These are phyloP conservation scores for Chaetodon trifasciatus DNA, from an alignment of 2,797 vertebrate genomes.

Conservation along the genomic window DNA sequence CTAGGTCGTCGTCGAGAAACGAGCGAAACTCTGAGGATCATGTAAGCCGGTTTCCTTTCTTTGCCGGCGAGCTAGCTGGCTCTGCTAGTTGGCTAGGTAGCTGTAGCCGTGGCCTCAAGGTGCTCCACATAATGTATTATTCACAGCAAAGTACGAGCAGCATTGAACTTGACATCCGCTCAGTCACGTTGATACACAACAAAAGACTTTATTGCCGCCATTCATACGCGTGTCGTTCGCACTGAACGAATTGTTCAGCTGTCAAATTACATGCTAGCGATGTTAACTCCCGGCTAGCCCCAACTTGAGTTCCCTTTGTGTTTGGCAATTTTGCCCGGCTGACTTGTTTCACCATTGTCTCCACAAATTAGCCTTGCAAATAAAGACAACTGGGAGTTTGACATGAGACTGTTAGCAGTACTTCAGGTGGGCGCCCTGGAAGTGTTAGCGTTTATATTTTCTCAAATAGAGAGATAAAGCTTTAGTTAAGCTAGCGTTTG, in stretches of 20 bases:
- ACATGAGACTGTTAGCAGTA: not conserved
- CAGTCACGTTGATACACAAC: constrained; percentile 14
- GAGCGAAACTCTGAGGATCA: constrained; percentile 85
- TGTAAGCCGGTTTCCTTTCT: constrained; percentile 84
- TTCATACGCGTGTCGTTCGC: constrained; percentile 8
- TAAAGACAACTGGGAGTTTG: constrained; percentile 25
- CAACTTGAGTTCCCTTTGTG: constrained; percentile 89
- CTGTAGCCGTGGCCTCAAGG: constrained; percentile 75
- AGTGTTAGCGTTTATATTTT: not conserved
- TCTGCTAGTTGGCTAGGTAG: constrained; percentile 70
- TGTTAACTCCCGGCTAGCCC: constrained; percentile 71
- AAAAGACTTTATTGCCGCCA: not conserved
- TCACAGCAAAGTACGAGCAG: constrained; percentile 20
- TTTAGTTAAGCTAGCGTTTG: constrained; percentile 57
- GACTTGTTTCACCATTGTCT: constrained; percentile 68
- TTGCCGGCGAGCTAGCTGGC: constrained; percentile 77
- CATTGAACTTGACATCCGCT: constrained; percentile 65
- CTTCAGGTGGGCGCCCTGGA: not conserved
- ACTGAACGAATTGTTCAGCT: constrained; percentile 36
- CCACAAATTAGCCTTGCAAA: not conserved
- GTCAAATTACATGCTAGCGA: constrained; percentile 65
- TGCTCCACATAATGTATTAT: constrained; percentile 52
- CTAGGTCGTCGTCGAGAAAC: constrained; percentile 85
- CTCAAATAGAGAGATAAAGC: constrained; percentile 27
- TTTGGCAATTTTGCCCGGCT: constrained; percentile 74